Percentiles rank a stretch among this genome's conserved stretches.
These are phyloP conservation scores for Setipinna tenuifilis DNA, from an alignment of 2,797 vertebrate genomes.

Conservation along the genomic window DNA sequence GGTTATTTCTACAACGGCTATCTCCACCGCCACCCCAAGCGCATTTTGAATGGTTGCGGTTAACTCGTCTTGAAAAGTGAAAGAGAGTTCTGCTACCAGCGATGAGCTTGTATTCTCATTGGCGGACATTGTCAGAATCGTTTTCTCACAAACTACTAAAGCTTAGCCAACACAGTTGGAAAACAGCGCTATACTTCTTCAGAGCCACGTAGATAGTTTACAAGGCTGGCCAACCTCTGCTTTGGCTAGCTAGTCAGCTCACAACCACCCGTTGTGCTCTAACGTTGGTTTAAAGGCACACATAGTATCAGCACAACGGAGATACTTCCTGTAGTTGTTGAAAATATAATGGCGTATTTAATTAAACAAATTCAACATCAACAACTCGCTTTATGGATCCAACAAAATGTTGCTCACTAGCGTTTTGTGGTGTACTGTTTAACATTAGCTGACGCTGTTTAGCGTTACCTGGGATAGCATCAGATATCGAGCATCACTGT, in stretches of 20 bases:
- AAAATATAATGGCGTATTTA: not conserved
- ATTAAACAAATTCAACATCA: not conserved
- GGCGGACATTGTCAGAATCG: constrained; percentile 37
- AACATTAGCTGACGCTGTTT: not conserved
- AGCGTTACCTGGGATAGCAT: not conserved
- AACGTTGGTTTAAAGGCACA: not conserved
- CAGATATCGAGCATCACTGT: not conserved
- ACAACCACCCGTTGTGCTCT: not conserved
- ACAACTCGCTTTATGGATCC: not conserved
- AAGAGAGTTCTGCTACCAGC: constrained; percentile 52
- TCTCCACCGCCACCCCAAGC: constrained; percentile 61
- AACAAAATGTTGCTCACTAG: not conserved
- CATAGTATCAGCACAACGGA: not conserved
- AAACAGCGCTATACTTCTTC: not conserved
- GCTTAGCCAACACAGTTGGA: not conserved
- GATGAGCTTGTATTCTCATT: constrained; percentile 39
- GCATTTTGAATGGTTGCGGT: constrained; percentile 60
- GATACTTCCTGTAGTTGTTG: not conserved
- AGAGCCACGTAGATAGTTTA: not conserved
- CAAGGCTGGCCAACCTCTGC: not conserved
- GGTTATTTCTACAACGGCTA: constrained; percentile 60
- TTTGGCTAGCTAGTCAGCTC: not conserved
- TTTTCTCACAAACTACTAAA: not conserved
- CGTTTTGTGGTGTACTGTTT: not conserved
- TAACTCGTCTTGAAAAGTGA: constrained; percentile 61